phyloP scores from a whole-genome alignment of 1,140 invertebrate genomes.

The Drosophila ananassae region DNA sequence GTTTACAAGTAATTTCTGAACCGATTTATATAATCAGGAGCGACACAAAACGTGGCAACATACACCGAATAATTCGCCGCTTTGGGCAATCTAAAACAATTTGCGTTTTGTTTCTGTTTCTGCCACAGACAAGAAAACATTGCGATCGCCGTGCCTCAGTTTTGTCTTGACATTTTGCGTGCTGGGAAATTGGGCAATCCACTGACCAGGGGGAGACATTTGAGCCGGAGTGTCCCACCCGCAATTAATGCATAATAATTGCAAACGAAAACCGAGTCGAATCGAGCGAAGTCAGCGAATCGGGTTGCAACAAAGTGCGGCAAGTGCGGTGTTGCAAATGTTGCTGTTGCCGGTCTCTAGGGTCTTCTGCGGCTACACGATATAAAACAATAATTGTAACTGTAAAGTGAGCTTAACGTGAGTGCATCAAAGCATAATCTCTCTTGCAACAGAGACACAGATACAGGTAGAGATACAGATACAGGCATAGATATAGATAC shows the following conservation, averaged over 20 bases:
- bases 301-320: slow-evolving; percentile 64
- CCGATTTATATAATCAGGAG: slow-evolving; percentile 79
- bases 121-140: slow-evolving; percentile 14
- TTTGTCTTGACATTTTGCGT: neutral
- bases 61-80: slow-evolving; percentile 64
- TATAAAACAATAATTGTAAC: slow-evolving; percentile 83
- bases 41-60: slow-evolving; percentile 81
- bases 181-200: slow-evolving; percentile 29
- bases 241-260: slow-evolving; percentile 82
- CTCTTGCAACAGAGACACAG: slow-evolving; percentile 74
- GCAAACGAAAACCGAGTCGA: slow-evolving; percentile 59
- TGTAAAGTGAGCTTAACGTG: slow-evolving; percentile 83
- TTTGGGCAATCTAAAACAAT: slow-evolving; percentile 73
- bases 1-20: slow-evolving; percentile 46
- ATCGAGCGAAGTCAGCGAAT: slow-evolving; percentile 27
- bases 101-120: slow-evolving; percentile 61
- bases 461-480: slow-evolving; percentile 16
- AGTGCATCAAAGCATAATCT: slow-evolving; percentile 82
- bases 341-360: slow-evolving; percentile 49
- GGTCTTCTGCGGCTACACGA: slow-evolving; percentile 66
- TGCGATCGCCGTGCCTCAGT: neutral
- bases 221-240: slow-evolving; percentile 61
- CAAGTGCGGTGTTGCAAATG: slow-evolving; percentile 70
- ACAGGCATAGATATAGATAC: slow-evolving; percentile 40
- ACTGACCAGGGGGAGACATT: slow-evolving; percentile 41